phyloP scores from a whole-genome alignment of 2,113 vertebrate genomes.

The Antidorcas marsupialis region DNA sequence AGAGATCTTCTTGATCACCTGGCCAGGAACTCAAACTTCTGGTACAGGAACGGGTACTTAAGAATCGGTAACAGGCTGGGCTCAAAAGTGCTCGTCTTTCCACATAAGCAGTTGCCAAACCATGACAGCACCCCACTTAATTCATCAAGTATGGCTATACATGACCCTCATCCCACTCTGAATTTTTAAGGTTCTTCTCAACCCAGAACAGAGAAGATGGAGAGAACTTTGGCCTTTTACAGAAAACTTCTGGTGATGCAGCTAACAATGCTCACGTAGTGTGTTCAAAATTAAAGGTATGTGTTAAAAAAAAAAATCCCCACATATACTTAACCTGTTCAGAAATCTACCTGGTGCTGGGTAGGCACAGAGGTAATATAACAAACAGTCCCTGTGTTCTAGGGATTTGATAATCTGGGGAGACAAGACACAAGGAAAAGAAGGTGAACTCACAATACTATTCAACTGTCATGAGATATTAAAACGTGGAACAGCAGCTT shows the following conservation, averaged over 20 bases:
- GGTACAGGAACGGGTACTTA: neutral
- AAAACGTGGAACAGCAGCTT: neutral
- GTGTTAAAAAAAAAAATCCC: neutral
- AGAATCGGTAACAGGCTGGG: neutral
- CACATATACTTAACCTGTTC: neutral
- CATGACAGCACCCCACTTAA: neutral
- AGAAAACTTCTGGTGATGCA: neutral
- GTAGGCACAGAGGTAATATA: neutral
- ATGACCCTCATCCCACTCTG: neutral
- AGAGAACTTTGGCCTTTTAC: neutral
- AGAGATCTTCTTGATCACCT: neutral
- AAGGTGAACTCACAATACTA: neutral
- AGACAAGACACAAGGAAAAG: neutral
- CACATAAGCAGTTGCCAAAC: neutral
- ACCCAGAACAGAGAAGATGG: neutral
- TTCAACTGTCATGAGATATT: neutral
- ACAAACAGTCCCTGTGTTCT: neutral
- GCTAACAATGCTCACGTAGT: neutral
- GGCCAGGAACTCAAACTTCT: neutral
- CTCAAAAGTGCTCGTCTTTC: neutral
- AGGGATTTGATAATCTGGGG: neutral
- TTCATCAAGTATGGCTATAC: neutral
- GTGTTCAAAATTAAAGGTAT: neutral
- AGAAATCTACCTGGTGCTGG: neutral
- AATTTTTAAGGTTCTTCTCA: neutral